Evolutionary conservation across 2,797 vertebrate genomes (phyloP), one percentile per base, ranked within the genome.

Genomic region (Rhyacichthys aspro): DNA sequence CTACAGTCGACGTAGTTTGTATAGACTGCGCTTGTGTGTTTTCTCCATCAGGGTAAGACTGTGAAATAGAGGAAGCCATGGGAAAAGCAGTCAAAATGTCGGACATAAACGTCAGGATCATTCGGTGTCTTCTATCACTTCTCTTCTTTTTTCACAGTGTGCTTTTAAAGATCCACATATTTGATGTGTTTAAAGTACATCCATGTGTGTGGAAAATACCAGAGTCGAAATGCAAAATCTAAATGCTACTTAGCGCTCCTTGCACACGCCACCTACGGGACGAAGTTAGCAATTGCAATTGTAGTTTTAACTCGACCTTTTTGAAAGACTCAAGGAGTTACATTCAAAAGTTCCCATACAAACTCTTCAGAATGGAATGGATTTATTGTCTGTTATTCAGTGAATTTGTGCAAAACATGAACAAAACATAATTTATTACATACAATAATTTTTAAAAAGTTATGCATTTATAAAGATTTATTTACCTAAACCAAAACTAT

Each of bases 21-120:
- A 15, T 62, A 32, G 45, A 14, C 47, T 70, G 45, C 55, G 11
- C 39, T 8, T 54, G n/a, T 45, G 1, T 57, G 39, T 70, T 67
- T 63, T 17, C 16, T 12, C 55, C 47, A 64, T 60, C 32, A 66
- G 41, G 10, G 17, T 57, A 54, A n/a, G 4, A 70, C 28, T 56
- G 32, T 47, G 12, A 63, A 41, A 37, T 32, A 48, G 5, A 56
- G 19, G 18, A 53, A 41, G 8, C 54, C 5, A 44, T 47, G 54
- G 10, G 42, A 14, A 23, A n/a, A 46, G 44, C 33, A 2, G 45
- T 54, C 46, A 42, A 55, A 19, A 18, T n/a, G 41, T 61, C 42
- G 16, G 39, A 56, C 36, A 46, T 32, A 57, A 56, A 66, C 50
- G 48, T 63, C 38, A 55, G 41, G 12, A 38, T n/a, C 3, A 47